Percentiles rank a stretch among this genome's conserved stretches.
Conservation (phyloP, 2,888 invertebrate genomes). For the Fragum whitleyi region DNA sequence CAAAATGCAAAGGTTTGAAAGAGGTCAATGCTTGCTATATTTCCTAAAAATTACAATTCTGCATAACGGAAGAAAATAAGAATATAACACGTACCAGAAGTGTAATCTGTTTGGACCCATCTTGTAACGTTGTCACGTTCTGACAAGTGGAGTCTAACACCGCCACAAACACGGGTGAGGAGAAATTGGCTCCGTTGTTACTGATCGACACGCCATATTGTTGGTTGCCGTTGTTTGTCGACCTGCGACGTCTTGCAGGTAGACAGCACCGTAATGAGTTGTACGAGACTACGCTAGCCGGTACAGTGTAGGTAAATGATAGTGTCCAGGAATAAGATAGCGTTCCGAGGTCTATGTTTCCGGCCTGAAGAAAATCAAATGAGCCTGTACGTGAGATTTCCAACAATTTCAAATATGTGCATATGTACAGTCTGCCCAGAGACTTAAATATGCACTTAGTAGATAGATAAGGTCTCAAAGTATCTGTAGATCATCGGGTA, state of each 20-base stretch:
- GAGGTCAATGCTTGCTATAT: too few relatives aligned
- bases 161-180: neutral
- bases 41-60: too few relatives aligned
- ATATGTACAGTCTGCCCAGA: too few relatives aligned
- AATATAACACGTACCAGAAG: constrained; percentile 10
- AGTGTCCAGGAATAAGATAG: neutral
- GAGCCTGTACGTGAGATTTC: too few relatives aligned
- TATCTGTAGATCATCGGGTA: too few relatives aligned
- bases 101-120: constrained; percentile 11
- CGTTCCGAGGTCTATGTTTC: neutral
- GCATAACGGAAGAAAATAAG: too few relatives aligned
- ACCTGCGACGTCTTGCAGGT: constrained; percentile 2
- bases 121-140: constrained; percentile 1
- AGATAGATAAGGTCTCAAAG: too few relatives aligned
- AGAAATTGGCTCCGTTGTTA: constrained; percentile 12
- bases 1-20: too few relatives aligned
- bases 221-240: neutral
- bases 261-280: constrained; percentile 6
- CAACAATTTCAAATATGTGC: too few relatives aligned
- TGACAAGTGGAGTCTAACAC: constrained; percentile 7
- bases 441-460: too few relatives aligned
- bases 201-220: neutral
- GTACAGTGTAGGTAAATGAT: neutral
- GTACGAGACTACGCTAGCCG: neutral
- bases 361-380: neutral